Evolutionary conservation across 2,888 invertebrate species (phyloP), one percentile per base, ranked within the genome.

Genomic region (Synergus japonicus): DNA sequence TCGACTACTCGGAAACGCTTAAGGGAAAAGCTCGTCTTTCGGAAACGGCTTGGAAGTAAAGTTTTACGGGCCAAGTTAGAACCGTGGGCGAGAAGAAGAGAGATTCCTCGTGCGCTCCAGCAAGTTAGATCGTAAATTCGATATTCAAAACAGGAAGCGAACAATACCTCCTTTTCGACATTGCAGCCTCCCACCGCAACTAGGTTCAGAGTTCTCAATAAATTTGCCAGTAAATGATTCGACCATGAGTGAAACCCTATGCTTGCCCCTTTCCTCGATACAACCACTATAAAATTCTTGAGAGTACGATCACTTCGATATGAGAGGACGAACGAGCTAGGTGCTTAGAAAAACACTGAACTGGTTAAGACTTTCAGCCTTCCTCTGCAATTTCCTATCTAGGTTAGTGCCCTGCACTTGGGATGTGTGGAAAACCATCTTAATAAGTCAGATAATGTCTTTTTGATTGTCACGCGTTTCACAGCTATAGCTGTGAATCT

Each of bases 131-230:
- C 90, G 86, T 90, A 90, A 90, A 90, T 89, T 86, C 87, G 87
- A 90, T 89, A 89, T 90, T 90, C 90, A 89, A 89, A 90, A 90
- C 90, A 89, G 88, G 86, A 87, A 86, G 84, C 80, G 87, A 87
- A 89, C 89, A 88, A 89, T 89, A 83, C 87, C 83, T 78, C 76
- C 79, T 78, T 81, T 85, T 86, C 83, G 84, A 84, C 77, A 84
- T 84, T 82, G 83, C 79, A 73, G 79, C 67, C 76, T 54, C 9
- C 60, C 76, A 46, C 18, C 18, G n/a, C 44, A 65, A 58, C 60
- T 79, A 67, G 44, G 43, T 22, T 58, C 12, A 60, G 44, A 76
- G 49, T 44, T 29, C 22, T 46, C 41, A 76, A 81, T 69, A 67
- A 79, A 79, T 82, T 81, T 49, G 69, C 37, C 76, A 73, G 76